These are phyloP conservation scores for Erinaceus europaeus DNA, from an alignment of 2,113 vertebrate species.

Conservation along the genomic window DNA sequence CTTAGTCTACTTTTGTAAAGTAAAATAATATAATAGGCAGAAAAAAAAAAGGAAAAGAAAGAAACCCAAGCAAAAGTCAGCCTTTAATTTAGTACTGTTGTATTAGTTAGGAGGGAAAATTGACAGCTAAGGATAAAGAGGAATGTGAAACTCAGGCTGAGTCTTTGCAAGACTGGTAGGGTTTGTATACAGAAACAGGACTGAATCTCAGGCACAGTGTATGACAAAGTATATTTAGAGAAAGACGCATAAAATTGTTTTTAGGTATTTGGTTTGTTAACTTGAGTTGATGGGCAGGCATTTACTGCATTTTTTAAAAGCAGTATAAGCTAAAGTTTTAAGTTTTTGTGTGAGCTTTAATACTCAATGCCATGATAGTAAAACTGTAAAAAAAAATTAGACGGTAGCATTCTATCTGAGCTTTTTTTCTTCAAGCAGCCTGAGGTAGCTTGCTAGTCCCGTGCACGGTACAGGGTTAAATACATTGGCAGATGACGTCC, in stretches of 20 bases:
- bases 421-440: no score
- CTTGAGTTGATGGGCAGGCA: not conserved
- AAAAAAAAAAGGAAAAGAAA: constrained; percentile 10
- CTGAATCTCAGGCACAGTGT: constrained; percentile 21
- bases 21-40: not conserved
- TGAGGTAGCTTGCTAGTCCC: not conserved
- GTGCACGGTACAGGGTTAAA: not conserved
- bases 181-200: not conserved
- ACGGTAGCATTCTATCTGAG: not conserved
- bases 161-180: not conserved
- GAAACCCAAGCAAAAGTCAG: not conserved
- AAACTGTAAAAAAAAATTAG: not conserved
- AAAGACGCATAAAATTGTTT: not conserved
- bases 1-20: not conserved
- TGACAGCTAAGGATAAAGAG: not conserved
- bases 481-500: not conserved
- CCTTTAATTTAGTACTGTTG: not conserved
- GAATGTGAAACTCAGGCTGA: not conserved
- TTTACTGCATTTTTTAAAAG: not conserved
- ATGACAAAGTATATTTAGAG: not conserved
- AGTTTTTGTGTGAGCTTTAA: not conserved
- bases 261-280: constrained; percentile 23
- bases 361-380: not conserved
- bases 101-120: not conserved
- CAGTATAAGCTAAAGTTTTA: not conserved